A percentile compares a stretch with the other conserved stretches of the same genome.
phyloP scores from a whole-genome alignment of 2,113 vertebrate species.

The Calidris pugnax region DNA sequence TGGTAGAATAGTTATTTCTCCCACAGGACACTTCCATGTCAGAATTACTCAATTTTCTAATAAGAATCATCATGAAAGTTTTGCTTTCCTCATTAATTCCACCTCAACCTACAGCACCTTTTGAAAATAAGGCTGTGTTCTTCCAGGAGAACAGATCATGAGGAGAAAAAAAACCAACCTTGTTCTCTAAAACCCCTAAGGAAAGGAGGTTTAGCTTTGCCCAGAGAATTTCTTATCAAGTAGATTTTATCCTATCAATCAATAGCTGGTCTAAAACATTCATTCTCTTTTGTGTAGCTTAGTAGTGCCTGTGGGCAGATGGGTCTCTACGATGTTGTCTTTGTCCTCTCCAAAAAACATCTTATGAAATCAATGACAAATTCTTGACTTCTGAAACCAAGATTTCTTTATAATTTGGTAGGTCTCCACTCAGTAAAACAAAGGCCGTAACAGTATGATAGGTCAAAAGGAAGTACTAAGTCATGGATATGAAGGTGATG shows the following conservation, averaged over 20 bases:
- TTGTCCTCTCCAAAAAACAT: neutral
- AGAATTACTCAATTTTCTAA: slow-evolving; percentile 33
- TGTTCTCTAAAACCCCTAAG: neutral
- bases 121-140: neutral
- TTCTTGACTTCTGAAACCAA: neutral
- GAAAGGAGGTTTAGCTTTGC: neutral
- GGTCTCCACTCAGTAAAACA: neutral
- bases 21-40: neutral
- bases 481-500: neutral
- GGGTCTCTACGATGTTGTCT: neutral
- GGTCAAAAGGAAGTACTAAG: neutral
- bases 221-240: neutral
- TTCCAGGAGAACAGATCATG: neutral
- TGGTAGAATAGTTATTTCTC: neutral
- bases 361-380: neutral
- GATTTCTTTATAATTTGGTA: neutral
- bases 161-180: neutral
- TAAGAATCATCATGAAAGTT: slow-evolving; percentile 5
- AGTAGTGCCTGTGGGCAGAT: neutral
- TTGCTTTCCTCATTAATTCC: slow-evolving; percentile 5
- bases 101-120: neutral
- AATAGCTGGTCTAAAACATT: neutral
- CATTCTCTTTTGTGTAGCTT: neutral
- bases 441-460: accelerated
- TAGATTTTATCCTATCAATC: neutral